Conservation (phyloP, 2,113 vertebrate species). For the Zosterops borbonicus region DNA sequence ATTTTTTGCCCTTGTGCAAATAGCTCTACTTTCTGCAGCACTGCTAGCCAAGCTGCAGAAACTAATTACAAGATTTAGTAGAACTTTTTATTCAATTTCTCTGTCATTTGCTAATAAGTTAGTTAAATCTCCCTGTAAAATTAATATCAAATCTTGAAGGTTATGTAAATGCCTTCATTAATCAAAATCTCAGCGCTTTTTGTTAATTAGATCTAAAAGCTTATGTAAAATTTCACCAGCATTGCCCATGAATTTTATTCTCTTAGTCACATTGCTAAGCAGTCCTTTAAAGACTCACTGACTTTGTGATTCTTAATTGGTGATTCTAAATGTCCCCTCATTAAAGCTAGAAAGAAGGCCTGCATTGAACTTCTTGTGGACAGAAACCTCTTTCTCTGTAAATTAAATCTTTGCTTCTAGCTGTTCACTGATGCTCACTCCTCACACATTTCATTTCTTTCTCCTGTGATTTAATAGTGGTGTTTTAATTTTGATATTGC, state of each 20-base stretch:
- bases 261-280: neutral
- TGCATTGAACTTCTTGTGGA: neutral
- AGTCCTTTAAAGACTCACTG: neutral
- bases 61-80: neutral
- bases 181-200: neutral
- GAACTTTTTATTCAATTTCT: neutral
- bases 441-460: neutral
- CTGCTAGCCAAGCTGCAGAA: neutral
- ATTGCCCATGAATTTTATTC: neutral
- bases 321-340: neutral
- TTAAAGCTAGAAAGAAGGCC: neutral
- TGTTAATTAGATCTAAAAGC: slow-evolving; percentile 6
- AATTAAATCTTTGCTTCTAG: neutral
- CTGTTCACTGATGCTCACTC: neutral
- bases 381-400: neutral
- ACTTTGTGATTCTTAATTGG: neutral
- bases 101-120: neutral
- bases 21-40: neutral
- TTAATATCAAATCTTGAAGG: neutral
- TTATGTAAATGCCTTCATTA: slow-evolving; percentile 13
- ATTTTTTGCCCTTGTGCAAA: neutral
- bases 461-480: neutral
- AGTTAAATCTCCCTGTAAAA: slow-evolving; percentile 14
- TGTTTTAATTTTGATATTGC: neutral
- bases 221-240: neutral